phyloP scores from a whole-genome alignment of 2,888 invertebrate species.

The Drosophila conformis region DNA sequence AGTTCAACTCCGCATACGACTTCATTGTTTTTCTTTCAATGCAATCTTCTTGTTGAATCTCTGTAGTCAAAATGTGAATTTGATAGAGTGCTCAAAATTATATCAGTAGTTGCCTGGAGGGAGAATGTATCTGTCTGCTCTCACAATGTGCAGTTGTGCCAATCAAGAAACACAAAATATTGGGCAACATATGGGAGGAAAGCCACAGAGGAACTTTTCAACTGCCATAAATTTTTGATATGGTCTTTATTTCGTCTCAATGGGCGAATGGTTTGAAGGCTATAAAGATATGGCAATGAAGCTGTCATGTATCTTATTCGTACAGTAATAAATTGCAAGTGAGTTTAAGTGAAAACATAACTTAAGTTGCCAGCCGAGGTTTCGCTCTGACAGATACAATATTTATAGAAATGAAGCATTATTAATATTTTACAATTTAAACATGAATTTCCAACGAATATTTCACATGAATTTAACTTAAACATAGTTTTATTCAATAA shows the following conservation, averaged over 20 bases:
- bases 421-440: neutral
- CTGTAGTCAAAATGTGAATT: conserved; percentile 31
- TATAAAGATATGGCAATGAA: neutral
- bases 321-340: neutral
- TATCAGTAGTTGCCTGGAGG: conserved; percentile 3
- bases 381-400: neutral
- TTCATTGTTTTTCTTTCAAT: neutral
- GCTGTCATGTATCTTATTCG: conserved; percentile 1
- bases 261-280: neutral
- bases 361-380: neutral
- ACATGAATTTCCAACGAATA: neutral
- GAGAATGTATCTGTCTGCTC: neutral
- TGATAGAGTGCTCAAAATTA: conserved; percentile 37
- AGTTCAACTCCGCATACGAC: neutral
- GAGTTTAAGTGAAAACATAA: neutral
- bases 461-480: neutral
- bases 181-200: neutral
- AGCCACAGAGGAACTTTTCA: neutral
- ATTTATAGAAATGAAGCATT: neutral
- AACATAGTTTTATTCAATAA: neutral
- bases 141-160: neutral
- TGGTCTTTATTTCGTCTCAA: neutral
- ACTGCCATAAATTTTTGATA: conserved; percentile 22
- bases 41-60: neutral
- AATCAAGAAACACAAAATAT: conserved; percentile 11